Evolutionary conservation across 2,888 invertebrate species (phyloP).

Genomic region (Alentia gelatinosa): DNA sequence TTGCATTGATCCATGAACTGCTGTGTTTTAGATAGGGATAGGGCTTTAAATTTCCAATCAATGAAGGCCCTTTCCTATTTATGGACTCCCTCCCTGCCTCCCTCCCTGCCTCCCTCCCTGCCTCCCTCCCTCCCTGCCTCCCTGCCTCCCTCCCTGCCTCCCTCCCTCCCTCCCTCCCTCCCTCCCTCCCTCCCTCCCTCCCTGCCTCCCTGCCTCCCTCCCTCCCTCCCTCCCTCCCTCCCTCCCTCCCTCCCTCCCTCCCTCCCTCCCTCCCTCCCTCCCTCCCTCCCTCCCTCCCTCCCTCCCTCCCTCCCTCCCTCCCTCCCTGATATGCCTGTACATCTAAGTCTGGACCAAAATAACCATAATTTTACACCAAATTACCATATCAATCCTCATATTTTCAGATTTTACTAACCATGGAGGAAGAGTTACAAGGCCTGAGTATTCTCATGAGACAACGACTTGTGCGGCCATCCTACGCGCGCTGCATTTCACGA

Average conservation of each 20-base stretch:
- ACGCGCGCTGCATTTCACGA: background rate
- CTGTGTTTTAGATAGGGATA: no score
- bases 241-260: background rate
- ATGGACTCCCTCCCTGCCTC: no score
- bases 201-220: background rate
- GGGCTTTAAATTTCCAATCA: no score
- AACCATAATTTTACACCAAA: no score
- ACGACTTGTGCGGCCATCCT: background rate
- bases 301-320: slow-evolving; percentile 15
- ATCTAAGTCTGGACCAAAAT: no score
- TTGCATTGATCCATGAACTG: no score
- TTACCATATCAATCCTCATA: no score
- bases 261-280: background rate
- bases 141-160: background rate
- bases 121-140: background rate
- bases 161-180: slow-evolving; percentile 2
- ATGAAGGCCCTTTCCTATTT: no score
- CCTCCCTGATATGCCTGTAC: background rate
- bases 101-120: no score
- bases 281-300: slow-evolving; percentile 3
- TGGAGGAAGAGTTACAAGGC: background rate
- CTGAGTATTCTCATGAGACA: background rate
- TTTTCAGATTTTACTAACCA: no score
- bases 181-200: slow-evolving; percentile 4
- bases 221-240: background rate